A percentile compares a stretch with the other conserved stretches of the same genome.
phyloP scores from a whole-genome alignment of 2,888 invertebrate genomes.

The Thymelicus lineola region DNA sequence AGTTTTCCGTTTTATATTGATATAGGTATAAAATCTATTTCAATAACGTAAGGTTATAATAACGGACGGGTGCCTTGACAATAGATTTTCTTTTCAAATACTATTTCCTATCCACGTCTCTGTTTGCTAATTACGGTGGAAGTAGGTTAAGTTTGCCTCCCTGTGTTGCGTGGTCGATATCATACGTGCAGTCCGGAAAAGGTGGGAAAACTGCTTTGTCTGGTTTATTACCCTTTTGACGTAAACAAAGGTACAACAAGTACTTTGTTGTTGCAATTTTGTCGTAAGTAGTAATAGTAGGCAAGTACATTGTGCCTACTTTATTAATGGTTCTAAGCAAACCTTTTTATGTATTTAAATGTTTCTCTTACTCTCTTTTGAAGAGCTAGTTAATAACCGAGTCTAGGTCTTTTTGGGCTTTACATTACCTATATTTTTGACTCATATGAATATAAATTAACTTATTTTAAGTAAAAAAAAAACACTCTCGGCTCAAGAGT shows the following conservation, averaged over 20 bases:
- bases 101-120: constrained; percentile 11
- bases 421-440: too few relatives aligned
- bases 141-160: constrained; percentile 30
- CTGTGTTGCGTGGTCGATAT: constrained; percentile 29
- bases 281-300: neutral
- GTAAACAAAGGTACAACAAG: neutral
- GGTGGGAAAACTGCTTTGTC: constrained; percentile 31
- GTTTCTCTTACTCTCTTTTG: too few relatives aligned
- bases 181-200: constrained; percentile 26
- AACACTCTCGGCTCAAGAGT: too few relatives aligned
- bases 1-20: too few relatives aligned
- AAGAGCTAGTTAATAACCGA: too few relatives aligned
- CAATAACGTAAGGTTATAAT: neutral
- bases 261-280: neutral
- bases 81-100: constrained; percentile 11
- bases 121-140: constrained; percentile 29
- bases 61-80: constrained; percentile 6
- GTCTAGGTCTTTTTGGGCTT: too few relatives aligned
- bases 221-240: constrained; percentile 27
- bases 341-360: neutral
- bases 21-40: neutral
- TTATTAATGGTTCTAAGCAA: neutral
- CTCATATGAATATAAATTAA: too few relatives aligned
- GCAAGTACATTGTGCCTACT: neutral
- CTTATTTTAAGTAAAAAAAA: too few relatives aligned